A percentile compares a stretch with the other conserved stretches of the same genome.
Conservation (phyloP, 2,888 invertebrate genomes). For the Aspidiotus destructor region DNA sequence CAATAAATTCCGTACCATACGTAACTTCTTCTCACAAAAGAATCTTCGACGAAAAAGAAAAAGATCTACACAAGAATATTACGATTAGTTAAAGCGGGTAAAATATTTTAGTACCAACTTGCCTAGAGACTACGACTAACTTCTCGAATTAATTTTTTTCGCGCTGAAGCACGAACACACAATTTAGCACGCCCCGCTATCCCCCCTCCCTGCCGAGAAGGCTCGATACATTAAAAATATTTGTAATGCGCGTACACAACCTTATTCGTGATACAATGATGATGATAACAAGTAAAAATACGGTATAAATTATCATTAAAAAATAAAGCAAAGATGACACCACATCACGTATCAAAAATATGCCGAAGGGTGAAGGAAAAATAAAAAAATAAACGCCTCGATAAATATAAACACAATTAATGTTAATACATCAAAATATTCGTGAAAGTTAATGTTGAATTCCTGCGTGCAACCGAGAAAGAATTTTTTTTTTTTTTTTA, state of each 20-base stretch:
- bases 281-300: neutral
- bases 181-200: too few species aligned
- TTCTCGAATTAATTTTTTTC: too few species aligned
- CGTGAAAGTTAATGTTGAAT: neutral
- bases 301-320: neutral
- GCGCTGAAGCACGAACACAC: too few species aligned
- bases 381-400: slow-evolving; percentile 1
- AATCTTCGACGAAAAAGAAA: too few species aligned
- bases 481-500: neutral
- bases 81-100: too few species aligned
- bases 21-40: too few species aligned
- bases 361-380: neutral
- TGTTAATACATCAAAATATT: neutral
- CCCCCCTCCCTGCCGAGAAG: too few species aligned
- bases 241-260: slow-evolving; percentile 1
- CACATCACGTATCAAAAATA: neutral
- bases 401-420: neutral
- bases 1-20: too few species aligned
- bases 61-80: too few species aligned
- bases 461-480: neutral
- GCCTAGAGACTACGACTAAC: too few species aligned
- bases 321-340: neutral
- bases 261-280: neutral
- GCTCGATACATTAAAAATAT: neutral
- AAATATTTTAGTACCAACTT: too few species aligned